Conservation (phyloP, 2,113 vertebrate genomes). For the Solenodon paradoxus region DNA sequence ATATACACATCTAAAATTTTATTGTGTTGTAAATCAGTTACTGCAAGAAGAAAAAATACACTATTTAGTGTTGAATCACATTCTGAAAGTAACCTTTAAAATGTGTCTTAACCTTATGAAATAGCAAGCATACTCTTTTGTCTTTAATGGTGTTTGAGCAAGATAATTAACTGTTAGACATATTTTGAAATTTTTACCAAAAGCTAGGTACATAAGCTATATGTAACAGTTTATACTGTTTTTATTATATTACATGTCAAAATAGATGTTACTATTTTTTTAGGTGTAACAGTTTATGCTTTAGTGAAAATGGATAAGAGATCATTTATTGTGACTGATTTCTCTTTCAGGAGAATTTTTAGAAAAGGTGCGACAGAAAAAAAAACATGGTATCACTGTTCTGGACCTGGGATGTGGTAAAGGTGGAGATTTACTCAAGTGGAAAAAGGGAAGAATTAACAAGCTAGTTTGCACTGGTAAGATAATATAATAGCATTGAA, state of each 20-base stretch:
- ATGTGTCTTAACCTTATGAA: not conserved
- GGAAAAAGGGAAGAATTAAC: constrained; percentile 93
- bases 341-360: constrained; percentile 90
- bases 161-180: not conserved
- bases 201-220: not conserved
- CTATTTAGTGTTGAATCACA: constrained; percentile 21
- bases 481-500: not conserved
- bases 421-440: constrained; percentile 97
- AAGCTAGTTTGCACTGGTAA: constrained; percentile 96
- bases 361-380: constrained; percentile 86
- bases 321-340: not conserved
- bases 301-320: constrained; percentile 2
- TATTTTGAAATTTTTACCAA: constrained; percentile 32
- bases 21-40: too few relatives aligned
- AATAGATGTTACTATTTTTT: not conserved
- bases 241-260: not conserved
- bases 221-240: not conserved
- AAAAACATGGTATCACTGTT: constrained; percentile 85
- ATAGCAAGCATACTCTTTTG: not conserved
- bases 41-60: too few relatives aligned
- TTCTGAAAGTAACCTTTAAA: constrained; percentile 43
- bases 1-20: too few relatives aligned
- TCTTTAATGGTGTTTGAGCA: not conserved
- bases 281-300: not conserved
- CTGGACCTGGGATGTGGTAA: constrained; percentile 98